phyloP scores from a whole-genome alignment of 2,797 vertebrate species.

The Sebastiscus tertius region DNA sequence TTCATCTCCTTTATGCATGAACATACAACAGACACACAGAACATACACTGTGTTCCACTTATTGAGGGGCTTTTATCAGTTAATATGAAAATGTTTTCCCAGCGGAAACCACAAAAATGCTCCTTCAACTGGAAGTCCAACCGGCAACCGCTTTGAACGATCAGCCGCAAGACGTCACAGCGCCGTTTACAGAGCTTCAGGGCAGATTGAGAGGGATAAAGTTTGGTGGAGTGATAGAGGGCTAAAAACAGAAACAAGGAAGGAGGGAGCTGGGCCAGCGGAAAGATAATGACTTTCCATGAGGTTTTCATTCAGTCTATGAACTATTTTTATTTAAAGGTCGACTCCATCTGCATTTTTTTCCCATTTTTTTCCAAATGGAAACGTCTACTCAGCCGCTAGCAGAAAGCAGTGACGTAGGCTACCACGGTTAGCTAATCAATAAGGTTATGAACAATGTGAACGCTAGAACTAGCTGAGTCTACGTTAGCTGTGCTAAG shows the following conservation, averaged over 20 bases:
- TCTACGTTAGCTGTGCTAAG: too few species aligned
- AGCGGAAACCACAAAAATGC: constrained; percentile 60
- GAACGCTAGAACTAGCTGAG: too few species aligned
- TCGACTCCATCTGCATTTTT: too few species aligned
- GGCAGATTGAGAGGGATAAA: constrained; percentile 20
- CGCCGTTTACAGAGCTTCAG: constrained; percentile 12
- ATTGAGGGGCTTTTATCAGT: constrained; percentile 61
- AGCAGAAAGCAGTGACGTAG: background rate
- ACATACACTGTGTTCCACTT: constrained; percentile 35
- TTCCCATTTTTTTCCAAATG: too few species aligned
- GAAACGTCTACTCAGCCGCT: too few species aligned
- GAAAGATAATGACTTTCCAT: constrained; percentile 20
- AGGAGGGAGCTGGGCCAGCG: background rate
- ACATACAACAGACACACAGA: background rate
- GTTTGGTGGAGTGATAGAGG: background rate
- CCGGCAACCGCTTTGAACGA: constrained; percentile 47
- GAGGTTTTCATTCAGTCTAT: constrained; percentile 20
- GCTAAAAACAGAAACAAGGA: constrained; percentile 28
- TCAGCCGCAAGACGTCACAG: constrained; percentile 59
- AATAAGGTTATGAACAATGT: too few species aligned
- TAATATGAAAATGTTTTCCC: constrained; percentile 65
- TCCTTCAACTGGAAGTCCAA: constrained; percentile 39
- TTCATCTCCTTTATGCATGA: constrained; percentile 20
- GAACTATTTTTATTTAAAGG: background rate
- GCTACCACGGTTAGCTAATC: too few species aligned